Base-by-base conservation (phyloP, 2,888 invertebrate genomes). In the Drosophila tanythrix region DNA sequence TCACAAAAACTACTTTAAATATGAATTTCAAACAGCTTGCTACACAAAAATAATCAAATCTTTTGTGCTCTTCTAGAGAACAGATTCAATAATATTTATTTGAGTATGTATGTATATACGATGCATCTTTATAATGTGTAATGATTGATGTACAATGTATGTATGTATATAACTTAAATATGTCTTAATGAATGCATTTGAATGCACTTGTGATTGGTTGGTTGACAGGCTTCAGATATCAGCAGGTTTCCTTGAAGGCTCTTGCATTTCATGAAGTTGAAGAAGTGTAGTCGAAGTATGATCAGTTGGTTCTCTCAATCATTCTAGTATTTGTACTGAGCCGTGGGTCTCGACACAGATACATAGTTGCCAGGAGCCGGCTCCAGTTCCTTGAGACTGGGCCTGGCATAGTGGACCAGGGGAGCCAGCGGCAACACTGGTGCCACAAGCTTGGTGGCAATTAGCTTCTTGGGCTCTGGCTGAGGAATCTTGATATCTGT, bases 401-500 rank as follows among this genome's bases (percentile, higher is more conserved):
- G 74, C 61, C 80, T 81, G 62, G 87, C 66, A 52, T 91, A 83
- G 82, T 90, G 89, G 0, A 91, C 84, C 36, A 91, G 50, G 0
- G 89, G 83, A 51, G 88, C 56, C 46, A 81, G 35, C n/a, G 64
- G 81, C 10, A 82, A 25, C 29, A 89, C 38, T 8, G 70, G 82
- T 5, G 87, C 40, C 27, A 91, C 33, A 5, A 91, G 64, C 57
- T 92, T 91, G 52, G 85, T 60, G 6, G 80, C 80, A 57, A 92
- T 63, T 38, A 92, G 50, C 38, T 91, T 91, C 70, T 89, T 87
- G 25, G 77, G 79, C 27, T 82, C 67, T 0, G 79, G 87, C 53
- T 88, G 88, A 0, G 92, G 92, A n/a, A 93, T 91, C 73, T 92
- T 92, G 48, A 92, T 92, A 60, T 91, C 79, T 3, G 93, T 93